Evolutionary conservation across 2,797 vertebrate species (phyloP).

Genomic region (Salmo trutta): DNA sequence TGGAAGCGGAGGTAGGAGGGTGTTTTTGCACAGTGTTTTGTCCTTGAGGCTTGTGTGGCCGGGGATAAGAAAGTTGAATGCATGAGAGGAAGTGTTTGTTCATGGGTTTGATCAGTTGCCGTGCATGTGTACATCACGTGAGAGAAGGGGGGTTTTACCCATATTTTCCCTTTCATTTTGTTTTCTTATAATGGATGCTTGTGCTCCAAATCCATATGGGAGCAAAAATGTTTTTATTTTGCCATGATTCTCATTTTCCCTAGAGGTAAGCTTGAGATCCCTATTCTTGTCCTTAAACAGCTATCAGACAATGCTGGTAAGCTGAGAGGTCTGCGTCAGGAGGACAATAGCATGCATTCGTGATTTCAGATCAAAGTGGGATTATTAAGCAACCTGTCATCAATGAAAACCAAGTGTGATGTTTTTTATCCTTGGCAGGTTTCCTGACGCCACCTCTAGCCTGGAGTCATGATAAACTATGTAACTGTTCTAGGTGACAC

Average conservation of each 20-base stretch:
- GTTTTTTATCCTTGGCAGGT: background rate
- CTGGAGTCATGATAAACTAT: background rate
- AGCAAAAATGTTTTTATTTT: background rate
- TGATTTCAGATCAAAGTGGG: slow-evolving; percentile 14
- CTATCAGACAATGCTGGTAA: background rate
- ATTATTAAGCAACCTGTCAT: background rate
- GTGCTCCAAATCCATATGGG: background rate
- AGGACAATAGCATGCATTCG: slow-evolving; percentile 3
- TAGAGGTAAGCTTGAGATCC: background rate
- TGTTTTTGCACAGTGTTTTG: slow-evolving; percentile 5
- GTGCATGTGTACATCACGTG: slow-evolving; percentile 1
- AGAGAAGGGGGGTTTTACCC: background rate
- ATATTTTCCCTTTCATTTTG: background rate
- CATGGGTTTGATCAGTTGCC: slow-evolving; percentile 10
- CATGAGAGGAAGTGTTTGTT: background rate
- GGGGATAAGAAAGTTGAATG: background rate
- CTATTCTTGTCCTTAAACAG: background rate
- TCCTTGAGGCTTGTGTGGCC: slow-evolving; percentile 7
- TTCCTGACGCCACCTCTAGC: background rate
- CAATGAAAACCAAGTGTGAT: background rate
- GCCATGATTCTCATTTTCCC: slow-evolving; percentile 6
- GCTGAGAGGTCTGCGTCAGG: background rate
- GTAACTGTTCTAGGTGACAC: background rate
- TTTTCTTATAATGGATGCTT: background rate
- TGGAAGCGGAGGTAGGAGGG: background rate